Evolutionary conservation across 2,113 vertebrate species (phyloP), one percentile per base, ranked within the genome.

Genomic region (Pollachius pollachius): DNA sequence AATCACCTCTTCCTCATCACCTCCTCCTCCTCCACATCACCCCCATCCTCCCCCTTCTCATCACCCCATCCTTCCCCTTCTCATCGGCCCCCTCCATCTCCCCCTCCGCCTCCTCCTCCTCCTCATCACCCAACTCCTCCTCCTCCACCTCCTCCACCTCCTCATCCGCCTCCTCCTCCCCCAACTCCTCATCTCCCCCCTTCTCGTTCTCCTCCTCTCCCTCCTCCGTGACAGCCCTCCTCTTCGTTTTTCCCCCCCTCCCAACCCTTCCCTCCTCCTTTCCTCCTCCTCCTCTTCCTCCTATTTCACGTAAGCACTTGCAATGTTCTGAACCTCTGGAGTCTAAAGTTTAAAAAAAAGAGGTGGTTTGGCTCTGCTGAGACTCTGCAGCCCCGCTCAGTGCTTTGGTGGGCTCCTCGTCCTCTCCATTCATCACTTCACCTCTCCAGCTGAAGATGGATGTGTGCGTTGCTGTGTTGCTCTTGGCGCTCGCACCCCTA

Each of bases 401-500:
- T 69, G 77, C 67, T 54, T 56, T 48, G 48, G 37, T 63, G n/a
- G 34, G 56, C 52, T 25, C 11, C 41, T 52, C 23, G 27, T 57
- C 34, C 30, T 19, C 34, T 34, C 27, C 34, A n/a, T 41, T 25
- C 56, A 13, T 58, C 65, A 66, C 34, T 34, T 67, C 66, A 19
- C 17, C 65, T 23, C 11, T 4, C 64, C 16, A 59, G 73, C 52
- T 34, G 17, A 79, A 25, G 73, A 90, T 89, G 89, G 83, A 69
- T 74, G 54, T 77, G 64, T 34, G 21, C 41, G 71, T 65, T n/a
- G 41, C 67, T 15, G 65, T 75, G 0, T 67, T 78, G 66, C 72
- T 88, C 18, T 37, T 83, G 76, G 70, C 78, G 54, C 66, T 89
- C 48, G 4, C 60, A 15, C 54, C 77, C 15, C 60, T 90, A 64